Percentiles rank a stretch among this genome's conserved stretches.
Evolutionary conservation across 2,888 invertebrate genomes (phyloP).

Genomic region (Ephialtes manifestator): DNA sequence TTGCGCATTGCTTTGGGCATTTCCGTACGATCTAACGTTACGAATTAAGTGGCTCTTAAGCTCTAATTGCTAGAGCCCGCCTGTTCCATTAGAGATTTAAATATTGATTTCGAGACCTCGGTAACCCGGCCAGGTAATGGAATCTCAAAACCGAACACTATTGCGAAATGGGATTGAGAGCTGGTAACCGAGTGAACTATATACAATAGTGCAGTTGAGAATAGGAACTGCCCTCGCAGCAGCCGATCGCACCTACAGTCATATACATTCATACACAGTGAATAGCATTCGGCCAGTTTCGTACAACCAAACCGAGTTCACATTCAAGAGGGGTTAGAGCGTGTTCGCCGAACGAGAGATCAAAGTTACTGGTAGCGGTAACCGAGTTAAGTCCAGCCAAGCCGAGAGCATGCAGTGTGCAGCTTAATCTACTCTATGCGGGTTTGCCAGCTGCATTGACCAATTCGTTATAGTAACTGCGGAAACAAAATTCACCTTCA

Average conservation of each 20-base stretch:
- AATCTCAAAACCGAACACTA: constrained; percentile 76
- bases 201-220: neutral
- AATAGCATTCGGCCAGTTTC: constrained; percentile 19
- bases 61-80: constrained; percentile 59
- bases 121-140: constrained; percentile 74
- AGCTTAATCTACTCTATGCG: constrained; percentile 69
- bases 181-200: neutral
- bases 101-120: constrained; percentile 79
- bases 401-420: constrained; percentile 55
- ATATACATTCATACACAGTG: neutral
- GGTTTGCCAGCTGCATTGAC: constrained; percentile 32
- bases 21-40: constrained; percentile 60
- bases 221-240: constrained; percentile 40
- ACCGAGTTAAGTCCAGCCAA: constrained; percentile 73
- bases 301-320: constrained; percentile 15
- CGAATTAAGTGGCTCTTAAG: constrained; percentile 71
- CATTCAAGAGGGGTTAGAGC: constrained; percentile 23
- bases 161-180: constrained; percentile 64
- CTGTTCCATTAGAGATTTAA: constrained; percentile 82
- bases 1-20: constrained; percentile 38
- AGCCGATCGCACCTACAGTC: neutral
- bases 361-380: constrained; percentile 75
- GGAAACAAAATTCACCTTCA: neutral
- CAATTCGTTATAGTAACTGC: constrained; percentile 17
- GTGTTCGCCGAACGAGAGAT: constrained; percentile 75